These are phyloP conservation scores for Thermophis baileyi DNA, from an alignment of 2,113 vertebrate genomes.

Conservation along the genomic window DNA sequence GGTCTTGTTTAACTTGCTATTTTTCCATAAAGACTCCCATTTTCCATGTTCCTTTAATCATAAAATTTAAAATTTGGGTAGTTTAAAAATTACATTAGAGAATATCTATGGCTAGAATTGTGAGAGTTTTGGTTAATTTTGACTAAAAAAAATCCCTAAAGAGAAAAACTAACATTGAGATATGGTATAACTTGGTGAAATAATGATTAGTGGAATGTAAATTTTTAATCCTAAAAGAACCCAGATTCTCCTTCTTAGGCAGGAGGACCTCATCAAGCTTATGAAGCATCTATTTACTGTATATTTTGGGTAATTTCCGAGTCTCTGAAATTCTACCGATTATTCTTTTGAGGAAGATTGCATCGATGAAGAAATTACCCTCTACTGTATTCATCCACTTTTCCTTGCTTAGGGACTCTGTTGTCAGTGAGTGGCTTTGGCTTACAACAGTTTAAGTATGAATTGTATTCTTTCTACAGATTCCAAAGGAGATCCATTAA, in stretches of 20 bases:
- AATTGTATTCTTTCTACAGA: slow-evolving; percentile 68
- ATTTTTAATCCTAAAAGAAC: background rate
- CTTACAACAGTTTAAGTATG: background rate
- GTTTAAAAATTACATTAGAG: background rate
- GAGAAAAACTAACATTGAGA: background rate
- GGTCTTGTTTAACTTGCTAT: background rate
- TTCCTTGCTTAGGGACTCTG: background rate
- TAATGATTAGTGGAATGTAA: background rate
- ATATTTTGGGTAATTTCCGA: background rate
- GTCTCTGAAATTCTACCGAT: background rate
- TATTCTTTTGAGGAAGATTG: background rate
- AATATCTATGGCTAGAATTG: background rate
- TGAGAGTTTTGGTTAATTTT: background rate
- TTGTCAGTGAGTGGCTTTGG: background rate
- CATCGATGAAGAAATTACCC: background rate
- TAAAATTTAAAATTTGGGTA: background rate
- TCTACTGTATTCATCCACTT: background rate
- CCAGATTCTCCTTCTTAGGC: background rate
- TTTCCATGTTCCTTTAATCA: background rate
- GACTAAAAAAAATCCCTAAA: background rate
- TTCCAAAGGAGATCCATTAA: slow-evolving; percentile 74
- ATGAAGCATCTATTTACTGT: background rate
- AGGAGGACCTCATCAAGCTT: background rate
- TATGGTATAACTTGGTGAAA: background rate
- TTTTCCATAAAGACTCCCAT: background rate